Base-by-base conservation (phyloP, 92 coral and sea anemone species). In the Porites rus region DNA sequence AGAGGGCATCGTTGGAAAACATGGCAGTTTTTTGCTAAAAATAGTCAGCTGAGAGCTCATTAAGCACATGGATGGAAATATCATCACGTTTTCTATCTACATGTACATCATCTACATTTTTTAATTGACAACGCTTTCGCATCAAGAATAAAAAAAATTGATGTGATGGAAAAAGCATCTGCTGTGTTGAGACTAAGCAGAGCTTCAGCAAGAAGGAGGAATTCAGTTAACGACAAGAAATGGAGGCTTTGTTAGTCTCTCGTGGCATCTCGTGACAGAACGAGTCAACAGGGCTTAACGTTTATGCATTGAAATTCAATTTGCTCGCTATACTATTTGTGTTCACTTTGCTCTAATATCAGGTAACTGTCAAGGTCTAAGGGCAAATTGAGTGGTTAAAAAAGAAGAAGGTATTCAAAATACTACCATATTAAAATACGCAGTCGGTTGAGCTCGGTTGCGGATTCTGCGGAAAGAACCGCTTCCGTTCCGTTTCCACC, bases 201-300 rank as follows among this genome's bases (percentile, higher is more conserved):
- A 28, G 11, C 65, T 76, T n/a, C 0, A 38, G 46, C 4, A 24
- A 10, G 10, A 19, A 28, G 69, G 28, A 56, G 85, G 85, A 81
- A 69, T 81, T 81, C 77, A 69, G 28, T 69, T 80, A 68, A 80
- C 52, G 68, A 81, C 11, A 50, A 69, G 58, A 11, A 7, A 56
- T 7, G 3, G 61, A 51, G 21, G 51, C 22, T 10, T 56, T 56
- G 61, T 56, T 70, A 8, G 12, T 4, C 12, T 11, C 8, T 16
- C 14, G 17, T 56, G 51, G 51, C 66, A 65, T 50, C 22, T 62
- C 58, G 18, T 70, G 86, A 17, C 77, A 58, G 21, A 4, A 4
- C 20, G 10, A 31, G 70, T 43, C 53, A 81, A 81, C 5, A 81
- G 51, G 65, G 85, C 68, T 71, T 79, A 12, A 16, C 14, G 24